Evolutionary conservation across 1,140 invertebrate species (phyloP).

Genomic region (Papilio glaucus): DNA sequence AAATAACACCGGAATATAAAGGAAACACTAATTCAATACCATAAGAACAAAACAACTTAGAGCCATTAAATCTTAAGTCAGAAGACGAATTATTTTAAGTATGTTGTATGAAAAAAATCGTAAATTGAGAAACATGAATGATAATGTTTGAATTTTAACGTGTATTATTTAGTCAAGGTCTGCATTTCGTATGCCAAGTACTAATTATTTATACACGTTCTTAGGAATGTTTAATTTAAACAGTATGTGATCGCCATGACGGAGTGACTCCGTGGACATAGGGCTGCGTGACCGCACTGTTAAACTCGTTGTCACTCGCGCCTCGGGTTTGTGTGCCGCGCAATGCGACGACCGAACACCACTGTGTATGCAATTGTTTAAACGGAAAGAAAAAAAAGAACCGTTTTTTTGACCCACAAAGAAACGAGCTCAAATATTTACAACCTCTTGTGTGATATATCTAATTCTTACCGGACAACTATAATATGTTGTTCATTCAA

Average conservation of each 20-base stretch:
- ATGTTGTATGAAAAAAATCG: conserved; percentile 3
- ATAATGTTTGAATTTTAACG: conserved; percentile 19
- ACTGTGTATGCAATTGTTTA: conserved; percentile 66
- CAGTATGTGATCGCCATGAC: conserved; percentile 70
- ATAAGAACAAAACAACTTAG: background rate
- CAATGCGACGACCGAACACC: conserved; percentile 22
- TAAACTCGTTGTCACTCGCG: conserved; percentile 52
- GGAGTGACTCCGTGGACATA: conserved; percentile 67
- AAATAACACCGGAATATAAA: background rate
- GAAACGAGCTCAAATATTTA: conserved; percentile 34
- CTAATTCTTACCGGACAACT: background rate
- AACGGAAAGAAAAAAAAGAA: conserved; percentile 59
- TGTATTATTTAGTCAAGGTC: conserved; percentile 22
- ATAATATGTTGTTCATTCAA: too few species aligned
- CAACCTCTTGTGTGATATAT: background rate
- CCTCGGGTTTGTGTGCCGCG: conserved; percentile 37
- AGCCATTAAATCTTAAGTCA: background rate
- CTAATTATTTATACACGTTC: conserved; percentile 67
- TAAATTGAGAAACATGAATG: conserved; percentile 21
- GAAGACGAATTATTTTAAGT: background rate
- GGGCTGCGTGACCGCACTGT: conserved; percentile 68
- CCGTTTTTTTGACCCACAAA: conserved; percentile 60
- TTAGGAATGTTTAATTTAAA: conserved; percentile 61
- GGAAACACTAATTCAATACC: background rate
- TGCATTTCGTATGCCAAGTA: conserved; percentile 44